Evolutionary conservation across 2,113 vertebrate species (phyloP).

Genomic region (Canis aureus): DNA sequence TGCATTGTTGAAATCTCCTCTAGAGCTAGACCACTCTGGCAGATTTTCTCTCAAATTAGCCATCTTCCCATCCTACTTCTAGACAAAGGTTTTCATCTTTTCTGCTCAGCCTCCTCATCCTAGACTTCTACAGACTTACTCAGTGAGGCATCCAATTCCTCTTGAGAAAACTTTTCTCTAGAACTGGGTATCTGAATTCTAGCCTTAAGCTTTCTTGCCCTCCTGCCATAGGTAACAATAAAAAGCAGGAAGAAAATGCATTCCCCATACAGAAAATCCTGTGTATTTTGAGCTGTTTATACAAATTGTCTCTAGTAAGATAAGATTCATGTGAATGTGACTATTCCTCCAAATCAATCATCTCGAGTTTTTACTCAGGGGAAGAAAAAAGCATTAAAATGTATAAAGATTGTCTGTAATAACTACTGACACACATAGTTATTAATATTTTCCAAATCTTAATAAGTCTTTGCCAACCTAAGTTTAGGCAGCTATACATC

Average conservation of each 20-base stretch:
- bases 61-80: neutral
- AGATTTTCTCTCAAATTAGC: neutral
- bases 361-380: constrained; percentile 3
- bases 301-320: neutral
- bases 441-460: constrained; percentile 53
- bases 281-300: constrained; percentile 24
- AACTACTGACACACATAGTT: neutral
- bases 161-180: neutral
- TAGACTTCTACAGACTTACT: neutral
- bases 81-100: neutral
- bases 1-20: neutral
- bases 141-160: neutral
- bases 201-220: neutral
- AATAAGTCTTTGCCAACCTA: constrained; percentile 33
- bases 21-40: neutral
- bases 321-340: neutral
- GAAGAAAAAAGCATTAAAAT: constrained; percentile 17
- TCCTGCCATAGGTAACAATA: neutral
- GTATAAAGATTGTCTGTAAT: constrained; percentile 5
- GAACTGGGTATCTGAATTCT: neutral
- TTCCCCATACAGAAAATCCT: neutral
- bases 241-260: neutral
- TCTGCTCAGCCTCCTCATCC: neutral
- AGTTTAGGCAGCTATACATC: neutral
- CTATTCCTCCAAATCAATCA: neutral